phyloP scores from a whole-genome alignment of 2,888 invertebrate species.

The Heliconius erato region DNA sequence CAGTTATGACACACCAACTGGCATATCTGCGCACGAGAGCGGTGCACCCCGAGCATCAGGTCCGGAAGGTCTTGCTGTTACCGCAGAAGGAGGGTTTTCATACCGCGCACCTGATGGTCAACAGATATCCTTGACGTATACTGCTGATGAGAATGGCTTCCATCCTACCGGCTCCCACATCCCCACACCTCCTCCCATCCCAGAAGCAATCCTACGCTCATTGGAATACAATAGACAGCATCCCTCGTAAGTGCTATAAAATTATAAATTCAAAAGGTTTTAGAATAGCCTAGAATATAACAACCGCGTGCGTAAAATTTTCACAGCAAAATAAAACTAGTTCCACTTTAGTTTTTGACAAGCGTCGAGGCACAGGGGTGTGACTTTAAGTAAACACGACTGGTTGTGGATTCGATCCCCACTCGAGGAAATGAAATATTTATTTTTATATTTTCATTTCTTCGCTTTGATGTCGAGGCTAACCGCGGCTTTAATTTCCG shows the following conservation, averaged over 20 bases:
- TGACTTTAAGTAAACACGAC: too few species aligned
- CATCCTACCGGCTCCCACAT: constrained; percentile 84
- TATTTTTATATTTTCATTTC: too few species aligned
- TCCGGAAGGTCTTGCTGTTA: constrained; percentile 83
- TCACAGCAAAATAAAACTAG: background rate
- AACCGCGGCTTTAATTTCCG: too few species aligned
- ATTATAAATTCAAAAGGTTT: background rate
- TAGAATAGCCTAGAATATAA: too few species aligned
- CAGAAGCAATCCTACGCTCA: constrained; percentile 84
- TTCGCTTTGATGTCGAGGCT: too few species aligned
- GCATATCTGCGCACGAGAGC: constrained; percentile 87
- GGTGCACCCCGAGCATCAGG: constrained; percentile 86
- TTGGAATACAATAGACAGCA: constrained; percentile 75
- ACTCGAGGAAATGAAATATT: too few species aligned
- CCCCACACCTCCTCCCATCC: constrained; percentile 87
- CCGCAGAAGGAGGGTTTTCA: constrained; percentile 88
- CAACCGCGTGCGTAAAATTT: background rate
- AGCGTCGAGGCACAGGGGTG: too few species aligned
- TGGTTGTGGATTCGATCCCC: too few species aligned
- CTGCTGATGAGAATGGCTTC: constrained; percentile 90
- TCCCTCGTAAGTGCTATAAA: constrained; percentile 55
- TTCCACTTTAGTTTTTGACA: background rate
- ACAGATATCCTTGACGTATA: constrained; percentile 87
- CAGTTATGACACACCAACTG: constrained; percentile 88
- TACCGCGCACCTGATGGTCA: constrained; percentile 89